Percentiles rank a stretch among this genome's conserved stretches.
Evolutionary conservation across 1,140 invertebrate genomes (phyloP).

Genomic region (Maconellicoccus hirsutus): DNA sequence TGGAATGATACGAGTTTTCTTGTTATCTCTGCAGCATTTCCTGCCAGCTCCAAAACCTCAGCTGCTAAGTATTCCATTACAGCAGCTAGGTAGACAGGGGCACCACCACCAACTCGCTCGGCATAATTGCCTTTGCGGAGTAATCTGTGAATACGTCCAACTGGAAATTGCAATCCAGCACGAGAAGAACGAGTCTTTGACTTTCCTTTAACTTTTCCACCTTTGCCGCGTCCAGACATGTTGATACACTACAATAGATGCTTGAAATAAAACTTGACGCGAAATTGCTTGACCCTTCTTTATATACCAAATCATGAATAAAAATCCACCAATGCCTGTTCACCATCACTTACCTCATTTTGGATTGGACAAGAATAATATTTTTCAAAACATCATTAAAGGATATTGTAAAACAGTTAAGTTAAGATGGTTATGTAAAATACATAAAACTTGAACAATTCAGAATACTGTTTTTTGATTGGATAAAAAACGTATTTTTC

Average conservation of each 20-base stretch:
- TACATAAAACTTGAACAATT: too few relatives aligned
- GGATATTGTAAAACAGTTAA: too few relatives aligned
- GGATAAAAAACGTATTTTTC: too few relatives aligned
- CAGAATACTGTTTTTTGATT: too few relatives aligned
- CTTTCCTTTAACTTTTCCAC: conserved; percentile 34
- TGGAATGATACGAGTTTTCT: conserved; percentile 53
- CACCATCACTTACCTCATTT: too few relatives aligned
- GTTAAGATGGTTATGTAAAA: too few relatives aligned
- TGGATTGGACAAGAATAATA: too few relatives aligned
- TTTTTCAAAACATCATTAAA: too few relatives aligned
- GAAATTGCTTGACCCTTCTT: too few relatives aligned
- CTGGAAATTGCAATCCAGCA: conserved; percentile 58
- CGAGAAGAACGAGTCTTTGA: conserved; percentile 48
- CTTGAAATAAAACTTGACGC: too few relatives aligned
- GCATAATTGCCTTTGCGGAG: conserved; percentile 60
- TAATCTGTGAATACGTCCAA: conserved; percentile 54
- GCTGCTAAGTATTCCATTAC: conserved; percentile 50
- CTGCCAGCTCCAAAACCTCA: conserved; percentile 46
- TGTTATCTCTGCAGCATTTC: conserved; percentile 50
- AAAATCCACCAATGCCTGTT: too few relatives aligned
- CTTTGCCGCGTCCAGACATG: conserved; percentile 47
- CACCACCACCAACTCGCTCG: conserved; percentile 53
- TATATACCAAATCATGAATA: too few relatives aligned
- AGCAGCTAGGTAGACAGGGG: conserved; percentile 57
- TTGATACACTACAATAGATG: neutral